Evolutionary conservation across 2,113 vertebrate genomes (phyloP).

Genomic region (Rhagologus leucostigma): DNA sequence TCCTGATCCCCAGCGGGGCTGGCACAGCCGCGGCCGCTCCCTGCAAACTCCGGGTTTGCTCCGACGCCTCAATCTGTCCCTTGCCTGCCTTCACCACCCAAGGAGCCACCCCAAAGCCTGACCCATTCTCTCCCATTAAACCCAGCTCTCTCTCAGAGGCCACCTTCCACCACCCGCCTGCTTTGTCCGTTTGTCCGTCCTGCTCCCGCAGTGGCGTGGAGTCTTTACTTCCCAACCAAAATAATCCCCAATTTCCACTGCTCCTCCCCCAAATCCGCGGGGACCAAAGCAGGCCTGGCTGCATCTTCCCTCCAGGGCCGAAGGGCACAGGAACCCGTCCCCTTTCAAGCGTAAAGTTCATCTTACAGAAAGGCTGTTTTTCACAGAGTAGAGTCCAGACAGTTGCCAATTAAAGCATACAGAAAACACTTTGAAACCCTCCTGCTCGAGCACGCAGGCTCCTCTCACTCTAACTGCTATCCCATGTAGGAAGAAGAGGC

Average conservation of each 20-base stretch:
- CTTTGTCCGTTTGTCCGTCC: slow-evolving; percentile 15
- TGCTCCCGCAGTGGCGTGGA: neutral
- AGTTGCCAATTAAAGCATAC: slow-evolving; percentile 75
- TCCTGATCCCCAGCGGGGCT: neutral
- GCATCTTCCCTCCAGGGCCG: slow-evolving; percentile 45
- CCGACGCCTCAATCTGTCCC: neutral
- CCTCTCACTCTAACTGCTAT: slow-evolving; percentile 58
- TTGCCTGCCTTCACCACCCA: neutral
- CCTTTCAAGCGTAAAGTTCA: slow-evolving; percentile 60
- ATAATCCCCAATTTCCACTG: slow-evolving; percentile 66
- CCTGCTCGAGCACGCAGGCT: slow-evolving; percentile 63
- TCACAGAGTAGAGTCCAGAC: slow-evolving; percentile 72
- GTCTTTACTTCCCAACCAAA: slow-evolving; percentile 52
- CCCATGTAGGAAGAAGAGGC: slow-evolving; percentile 66
- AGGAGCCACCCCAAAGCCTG: slow-evolving; percentile 24
- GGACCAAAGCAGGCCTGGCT: slow-evolving; percentile 53
- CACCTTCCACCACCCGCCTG: slow-evolving; percentile 62
- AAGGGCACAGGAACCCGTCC: slow-evolving; percentile 70
- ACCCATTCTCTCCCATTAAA: neutral
- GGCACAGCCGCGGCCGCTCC: neutral
- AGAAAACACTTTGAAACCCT: slow-evolving; percentile 70
- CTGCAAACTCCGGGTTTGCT: neutral
- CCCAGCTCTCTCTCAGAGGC: slow-evolving; percentile 35
- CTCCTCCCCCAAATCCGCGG: neutral
- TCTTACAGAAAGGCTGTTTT: slow-evolving; percentile 64